Conservation (phyloP, 2,797 vertebrate genomes). For the Phylloscopus collybita region DNA sequence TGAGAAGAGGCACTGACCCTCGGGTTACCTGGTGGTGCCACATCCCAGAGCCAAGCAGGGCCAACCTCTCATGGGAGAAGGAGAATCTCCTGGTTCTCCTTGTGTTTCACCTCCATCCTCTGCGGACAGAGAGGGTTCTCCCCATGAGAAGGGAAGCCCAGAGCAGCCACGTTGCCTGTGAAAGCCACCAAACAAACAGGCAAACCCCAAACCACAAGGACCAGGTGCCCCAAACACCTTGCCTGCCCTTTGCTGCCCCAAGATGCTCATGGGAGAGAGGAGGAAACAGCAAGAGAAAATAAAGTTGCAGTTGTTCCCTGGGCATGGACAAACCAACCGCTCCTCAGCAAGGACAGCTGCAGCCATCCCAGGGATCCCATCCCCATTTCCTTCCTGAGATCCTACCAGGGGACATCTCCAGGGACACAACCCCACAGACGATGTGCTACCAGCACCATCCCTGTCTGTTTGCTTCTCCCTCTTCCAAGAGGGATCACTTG, state of each 20-base stretch:
- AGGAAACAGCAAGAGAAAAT: background rate
- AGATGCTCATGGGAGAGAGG: too few species aligned
- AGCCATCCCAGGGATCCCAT: background rate
- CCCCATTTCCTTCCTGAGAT: rapidly evolving
- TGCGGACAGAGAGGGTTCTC: background rate
- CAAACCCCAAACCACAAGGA: background rate
- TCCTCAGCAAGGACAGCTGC: background rate
- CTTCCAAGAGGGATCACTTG: background rate
- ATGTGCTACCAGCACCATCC: background rate
- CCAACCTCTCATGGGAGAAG: background rate
- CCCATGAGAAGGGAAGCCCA: background rate
- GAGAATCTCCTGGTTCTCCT: background rate
- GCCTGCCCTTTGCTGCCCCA: background rate
- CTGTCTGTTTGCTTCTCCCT: background rate
- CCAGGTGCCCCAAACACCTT: rapidly evolving
- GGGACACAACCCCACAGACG: background rate
- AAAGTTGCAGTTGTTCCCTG: rapidly evolving
- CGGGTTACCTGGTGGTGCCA: background rate
- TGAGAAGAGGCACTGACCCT: background rate
- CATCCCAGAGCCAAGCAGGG: rapidly evolving
- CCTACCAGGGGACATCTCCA: background rate
- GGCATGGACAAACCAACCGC: background rate
- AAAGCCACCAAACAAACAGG: background rate
- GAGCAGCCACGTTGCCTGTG: rapidly evolving
- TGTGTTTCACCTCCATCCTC: rapidly evolving